phyloP scores from a whole-genome alignment of 2,797 vertebrate species.

The Pseudomugil tenellus region DNA sequence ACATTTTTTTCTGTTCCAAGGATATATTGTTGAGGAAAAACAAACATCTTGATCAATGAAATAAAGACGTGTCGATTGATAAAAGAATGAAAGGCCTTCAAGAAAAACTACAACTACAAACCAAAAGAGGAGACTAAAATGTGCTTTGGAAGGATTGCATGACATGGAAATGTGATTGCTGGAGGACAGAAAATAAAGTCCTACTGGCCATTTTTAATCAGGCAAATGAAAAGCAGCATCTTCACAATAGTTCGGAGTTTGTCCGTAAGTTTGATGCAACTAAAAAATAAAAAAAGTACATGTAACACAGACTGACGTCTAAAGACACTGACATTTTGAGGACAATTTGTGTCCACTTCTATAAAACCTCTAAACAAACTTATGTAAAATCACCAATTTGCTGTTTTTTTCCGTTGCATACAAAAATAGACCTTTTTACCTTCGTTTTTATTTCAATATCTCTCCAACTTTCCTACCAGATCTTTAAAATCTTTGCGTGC shows the following conservation, averaged over 20 bases:
- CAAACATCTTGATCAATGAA: no score
- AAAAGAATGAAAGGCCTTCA: neutral
- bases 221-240: neutral
- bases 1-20: no score
- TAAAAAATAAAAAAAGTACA: no score
- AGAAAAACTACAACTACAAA: neutral
- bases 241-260: neutral
- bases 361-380: neutral
- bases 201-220: neutral
- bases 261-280: neutral
- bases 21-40: no score
- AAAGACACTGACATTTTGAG: neutral
- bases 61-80: no score
- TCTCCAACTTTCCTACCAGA: neutral
- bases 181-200: neutral
- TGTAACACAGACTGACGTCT: neutral
- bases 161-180: neutral
- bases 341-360: neutral
- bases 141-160: neutral
- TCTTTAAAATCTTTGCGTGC: neutral
- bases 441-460: no score
- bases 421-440: no score
- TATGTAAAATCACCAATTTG: no score
- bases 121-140: neutral
- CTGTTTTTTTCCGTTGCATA: no score